phyloP scores from a whole-genome alignment of 2,113 vertebrate genomes.

The Colaptes auratus region DNA sequence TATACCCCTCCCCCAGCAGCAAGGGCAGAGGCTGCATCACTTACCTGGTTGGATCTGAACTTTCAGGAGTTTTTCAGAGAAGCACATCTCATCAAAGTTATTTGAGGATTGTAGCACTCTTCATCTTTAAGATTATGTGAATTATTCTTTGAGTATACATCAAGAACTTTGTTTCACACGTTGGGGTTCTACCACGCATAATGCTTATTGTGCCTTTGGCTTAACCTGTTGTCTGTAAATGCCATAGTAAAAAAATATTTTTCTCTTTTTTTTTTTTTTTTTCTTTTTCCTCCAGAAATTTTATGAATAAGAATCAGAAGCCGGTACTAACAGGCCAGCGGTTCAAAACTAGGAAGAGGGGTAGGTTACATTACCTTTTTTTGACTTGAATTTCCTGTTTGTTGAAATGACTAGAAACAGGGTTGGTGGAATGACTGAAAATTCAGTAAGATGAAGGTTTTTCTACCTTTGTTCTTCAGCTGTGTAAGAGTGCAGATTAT shows the following conservation, averaged over 20 bases:
- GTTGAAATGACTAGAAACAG: neutral
- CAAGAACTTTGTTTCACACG: neutral
- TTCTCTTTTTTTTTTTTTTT: constrained; percentile 30
- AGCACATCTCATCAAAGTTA: neutral
- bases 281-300: constrained; percentile 81
- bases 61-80: neutral
- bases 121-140: neutral
- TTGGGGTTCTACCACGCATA: neutral
- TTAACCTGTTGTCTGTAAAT: neutral
- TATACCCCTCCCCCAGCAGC: neutral
- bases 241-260: neutral
- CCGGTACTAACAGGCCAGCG: constrained; percentile 95
- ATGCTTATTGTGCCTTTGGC: neutral
- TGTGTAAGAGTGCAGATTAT: neutral
- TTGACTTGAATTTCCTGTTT: neutral
- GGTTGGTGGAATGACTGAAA: neutral
- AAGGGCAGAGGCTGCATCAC: neutral
- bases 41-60: neutral
- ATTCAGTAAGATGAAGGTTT: neutral
- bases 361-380: constrained; percentile 70
- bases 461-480: neutral
- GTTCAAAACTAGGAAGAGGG: constrained; percentile 98
- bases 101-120: neutral
- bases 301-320: constrained; percentile 99
- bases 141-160: neutral